Percentiles rank a stretch among this genome's conserved stretches.
These are phyloP conservation scores for Apeira syringaria DNA, from an alignment of 2,888 invertebrate species.

Conservation along the genomic window DNA sequence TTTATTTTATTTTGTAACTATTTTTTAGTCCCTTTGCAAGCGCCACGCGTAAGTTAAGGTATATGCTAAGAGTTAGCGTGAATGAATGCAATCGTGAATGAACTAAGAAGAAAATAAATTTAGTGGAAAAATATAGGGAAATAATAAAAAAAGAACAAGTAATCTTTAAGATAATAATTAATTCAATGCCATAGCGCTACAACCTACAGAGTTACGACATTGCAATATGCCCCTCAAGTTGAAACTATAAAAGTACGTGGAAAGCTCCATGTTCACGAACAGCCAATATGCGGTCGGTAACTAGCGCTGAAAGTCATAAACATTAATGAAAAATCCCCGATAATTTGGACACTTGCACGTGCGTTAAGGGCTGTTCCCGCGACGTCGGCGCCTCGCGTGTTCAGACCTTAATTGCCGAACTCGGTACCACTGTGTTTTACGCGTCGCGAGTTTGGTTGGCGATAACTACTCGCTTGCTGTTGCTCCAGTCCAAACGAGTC, in stretches of 20 bases:
- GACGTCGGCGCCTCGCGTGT: slow-evolving; percentile 79
- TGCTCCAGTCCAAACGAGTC: slow-evolving; percentile 3
- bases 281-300: slow-evolving; percentile 23
- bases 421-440: slow-evolving; percentile 43
- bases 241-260: slow-evolving; percentile 8
- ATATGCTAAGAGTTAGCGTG: no score
- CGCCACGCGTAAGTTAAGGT: no score
- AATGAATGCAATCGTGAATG: no score
- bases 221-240: slow-evolving; percentile 1
- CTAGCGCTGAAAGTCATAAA: slow-evolving; percentile 40
- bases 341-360: slow-evolving; percentile 47
- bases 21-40: no score
- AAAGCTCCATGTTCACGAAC: slow-evolving; percentile 14
- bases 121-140: no score
- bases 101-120: no score
- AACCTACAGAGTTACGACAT: neutral
- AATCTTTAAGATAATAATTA: neutral
- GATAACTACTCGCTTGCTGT: slow-evolving; percentile 18
- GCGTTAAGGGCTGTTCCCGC: slow-evolving; percentile 41
- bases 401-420: slow-evolving; percentile 55
- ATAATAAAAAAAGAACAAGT: no score
- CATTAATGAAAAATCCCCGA: slow-evolving; percentile 52
- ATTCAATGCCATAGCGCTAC: neutral
- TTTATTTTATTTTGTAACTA: no score
- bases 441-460: slow-evolving; percentile 29